Base-by-base conservation (phyloP, 2,797 vertebrate species). In the Squalus acanthias region DNA sequence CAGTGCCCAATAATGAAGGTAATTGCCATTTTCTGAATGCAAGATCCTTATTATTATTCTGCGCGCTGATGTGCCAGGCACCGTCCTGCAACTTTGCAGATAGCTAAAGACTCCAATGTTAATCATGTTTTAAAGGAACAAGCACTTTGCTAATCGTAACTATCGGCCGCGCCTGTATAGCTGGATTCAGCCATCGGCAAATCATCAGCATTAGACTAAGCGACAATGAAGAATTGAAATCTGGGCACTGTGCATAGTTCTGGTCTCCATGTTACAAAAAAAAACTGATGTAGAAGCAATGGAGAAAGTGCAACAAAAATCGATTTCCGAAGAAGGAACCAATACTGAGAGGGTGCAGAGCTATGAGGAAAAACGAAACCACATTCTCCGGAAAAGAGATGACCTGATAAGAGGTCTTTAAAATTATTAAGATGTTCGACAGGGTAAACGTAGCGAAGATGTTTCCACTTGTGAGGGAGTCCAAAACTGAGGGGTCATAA, bases 1-100 rank as follows among this genome's bases (percentile, higher is more conserved):
- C 20, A 65, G 91, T 46, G 17, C 91, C 63, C 91, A 92, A 20
- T 92, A 92, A 92, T 92, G 63, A n/a, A 67, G 39, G 63, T 93
- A 93, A 93, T 93, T 93, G 91, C 63, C 24, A 60, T 93, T 93
- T 85, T 24, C 65, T 67, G 63, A 93, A 93, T 69, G 17, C n/a
- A 17, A 24, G n/a, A 69, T 93, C 63, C 39, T 93, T 69, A 69
- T 67, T 93, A 46, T 39, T 93, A 46, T 67, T 93, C 17, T 69
- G n/a, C 39, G 7, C 2, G 63, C 65, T 69, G n/a, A 69, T 46
- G 63, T n/a, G 39, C n/a, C 17, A 39, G 6, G 9, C 22, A 46
- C n/a, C 33, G 46, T 12, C 63, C 22, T 65, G 29, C 60, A 92
- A 65, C 60, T 93, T 67, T 13, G 9, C 33, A 93, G 63, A 20